phyloP scores from a whole-genome alignment of 2,113 vertebrate species.

The Chaetodon trifascialis region DNA sequence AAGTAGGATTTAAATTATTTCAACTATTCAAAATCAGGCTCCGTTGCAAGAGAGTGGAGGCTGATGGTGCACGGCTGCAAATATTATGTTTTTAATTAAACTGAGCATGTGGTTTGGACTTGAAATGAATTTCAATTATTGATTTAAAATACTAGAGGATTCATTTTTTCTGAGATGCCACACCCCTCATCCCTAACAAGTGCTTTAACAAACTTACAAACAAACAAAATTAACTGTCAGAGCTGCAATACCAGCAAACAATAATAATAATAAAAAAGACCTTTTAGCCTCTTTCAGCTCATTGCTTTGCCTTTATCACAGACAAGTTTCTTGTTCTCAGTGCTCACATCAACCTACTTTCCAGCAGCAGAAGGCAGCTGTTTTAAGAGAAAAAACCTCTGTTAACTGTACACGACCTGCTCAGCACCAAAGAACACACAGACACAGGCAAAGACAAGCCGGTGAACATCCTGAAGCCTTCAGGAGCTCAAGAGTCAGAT shows the following conservation, averaged over 20 bases:
- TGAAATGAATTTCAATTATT: not conserved
- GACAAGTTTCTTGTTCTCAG: too few species aligned
- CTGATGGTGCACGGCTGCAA: not conserved
- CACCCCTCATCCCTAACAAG: not conserved
- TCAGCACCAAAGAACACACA: too few species aligned
- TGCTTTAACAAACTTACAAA: not conserved
- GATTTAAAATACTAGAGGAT: not conserved
- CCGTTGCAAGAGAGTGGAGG: slow-evolving; percentile 6
- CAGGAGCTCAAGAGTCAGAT: too few species aligned
- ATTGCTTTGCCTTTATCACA: too few species aligned
- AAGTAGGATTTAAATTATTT: slow-evolving; percentile 51
- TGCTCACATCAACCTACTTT: too few species aligned
- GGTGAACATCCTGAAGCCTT: too few species aligned
- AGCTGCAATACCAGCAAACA: not conserved
- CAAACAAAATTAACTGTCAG: not conserved
- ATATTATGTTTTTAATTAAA: not conserved
- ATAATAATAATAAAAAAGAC: not conserved
- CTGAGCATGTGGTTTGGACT: not conserved
- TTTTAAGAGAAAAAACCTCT: too few species aligned
- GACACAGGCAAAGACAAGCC: too few species aligned
- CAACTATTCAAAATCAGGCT: slow-evolving; percentile 23
- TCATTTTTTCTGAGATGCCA: not conserved
- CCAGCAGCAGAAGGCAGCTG: too few species aligned
- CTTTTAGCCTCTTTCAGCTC: too few species aligned
- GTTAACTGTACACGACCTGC: too few species aligned